A percentile compares a stretch with the other conserved stretches of the same genome.
phyloP scores from a whole-genome alignment of 2,888 invertebrate genomes.

The Brachyptera putata region DNA sequence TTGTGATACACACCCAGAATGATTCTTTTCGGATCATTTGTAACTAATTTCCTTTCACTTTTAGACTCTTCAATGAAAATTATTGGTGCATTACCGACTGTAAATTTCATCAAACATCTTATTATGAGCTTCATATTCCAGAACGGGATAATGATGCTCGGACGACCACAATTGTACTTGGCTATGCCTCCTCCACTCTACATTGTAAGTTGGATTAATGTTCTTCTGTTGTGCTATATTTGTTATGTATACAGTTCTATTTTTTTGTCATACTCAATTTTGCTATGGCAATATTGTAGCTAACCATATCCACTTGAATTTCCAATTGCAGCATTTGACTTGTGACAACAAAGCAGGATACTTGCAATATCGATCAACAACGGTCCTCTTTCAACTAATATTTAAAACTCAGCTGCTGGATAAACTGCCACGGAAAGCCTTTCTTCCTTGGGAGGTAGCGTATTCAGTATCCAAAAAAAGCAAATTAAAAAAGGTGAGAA shows the following conservation, averaged over 20 bases:
- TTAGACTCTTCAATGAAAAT: conserved; percentile 54
- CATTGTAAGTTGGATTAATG: conserved; percentile 48
- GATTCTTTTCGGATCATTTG: conserved; percentile 2
- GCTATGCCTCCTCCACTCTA: conserved; percentile 58
- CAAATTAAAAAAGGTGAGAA: conserved; percentile 4
- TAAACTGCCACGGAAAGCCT: conserved; percentile 59
- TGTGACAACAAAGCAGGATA: conserved; percentile 53
- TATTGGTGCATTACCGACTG: conserved; percentile 55
- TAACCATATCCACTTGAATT: too few relatives aligned
- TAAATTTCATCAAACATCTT: conserved; percentile 58
- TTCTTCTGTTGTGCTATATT: not conserved
- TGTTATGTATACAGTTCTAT: not conserved
- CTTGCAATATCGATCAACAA: conserved; percentile 51
- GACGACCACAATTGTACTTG: conserved; percentile 60
- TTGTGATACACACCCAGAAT: too few relatives aligned
- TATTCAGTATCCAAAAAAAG: conserved; percentile 21
- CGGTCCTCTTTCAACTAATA: conserved; percentile 63
- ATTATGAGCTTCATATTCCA: conserved; percentile 58
- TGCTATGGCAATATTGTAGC: too few relatives aligned
- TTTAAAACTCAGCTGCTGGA: conserved; percentile 60
- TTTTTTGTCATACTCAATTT: not conserved
- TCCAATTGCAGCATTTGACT: conserved; percentile 53
- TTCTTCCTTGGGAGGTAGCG: conserved; percentile 59
- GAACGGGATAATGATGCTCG: conserved; percentile 52
- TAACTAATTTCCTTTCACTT: too few relatives aligned